Evolutionary conservation across 2,888 invertebrate species (phyloP), one percentile per base, ranked within the genome.

Genomic region (Drosophila birchii): DNA sequence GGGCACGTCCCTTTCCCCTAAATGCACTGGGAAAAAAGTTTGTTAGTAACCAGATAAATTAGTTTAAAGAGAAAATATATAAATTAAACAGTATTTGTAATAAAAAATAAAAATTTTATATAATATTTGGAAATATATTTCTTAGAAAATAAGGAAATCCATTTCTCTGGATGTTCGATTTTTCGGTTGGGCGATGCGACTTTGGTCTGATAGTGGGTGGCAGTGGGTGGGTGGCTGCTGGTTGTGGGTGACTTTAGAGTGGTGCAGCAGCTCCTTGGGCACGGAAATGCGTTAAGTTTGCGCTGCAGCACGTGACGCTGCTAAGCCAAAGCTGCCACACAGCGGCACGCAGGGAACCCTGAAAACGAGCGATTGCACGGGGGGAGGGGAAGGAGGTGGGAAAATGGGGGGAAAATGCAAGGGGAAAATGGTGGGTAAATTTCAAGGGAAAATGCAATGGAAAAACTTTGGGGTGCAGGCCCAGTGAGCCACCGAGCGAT

Each of bases 201-300:
- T 29, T 20, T 6, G 20, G 14, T 45, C 51, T 23, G 38, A 12
- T 38, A 18, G 36, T 23, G 47, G 47, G 55, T 51, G 56, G 55
- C 20, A 23, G 20, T 23, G 47, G 47, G 54, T 38, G 38, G 23
- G 41, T 14, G 51, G 38, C 29, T 18, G 18, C 47, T 47, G 12
- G 43, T 34, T 20, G 18, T 20, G 49, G 68, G 29, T 47, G 43
- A 26, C 18, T 58, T 20, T n/a, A 14, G 36, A 53, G 54, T 55
- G 70, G 38, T 41, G 69, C 63, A 68, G 47, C 47, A 29, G 64
- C 64, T 75, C 63, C 62, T 64, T 62, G 61, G 69, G 83, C 86
- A 84, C 86, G 85, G 80, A 89, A 85, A 89, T 85, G 89, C 89
- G 89, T 85, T 85, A 85, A 85, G 89, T 87, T 85, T 85, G 89